Evolutionary conservation across 2,797 vertebrate species (phyloP), one percentile per base, ranked within the genome.

Genomic region (Coendou prehensilis): DNA sequence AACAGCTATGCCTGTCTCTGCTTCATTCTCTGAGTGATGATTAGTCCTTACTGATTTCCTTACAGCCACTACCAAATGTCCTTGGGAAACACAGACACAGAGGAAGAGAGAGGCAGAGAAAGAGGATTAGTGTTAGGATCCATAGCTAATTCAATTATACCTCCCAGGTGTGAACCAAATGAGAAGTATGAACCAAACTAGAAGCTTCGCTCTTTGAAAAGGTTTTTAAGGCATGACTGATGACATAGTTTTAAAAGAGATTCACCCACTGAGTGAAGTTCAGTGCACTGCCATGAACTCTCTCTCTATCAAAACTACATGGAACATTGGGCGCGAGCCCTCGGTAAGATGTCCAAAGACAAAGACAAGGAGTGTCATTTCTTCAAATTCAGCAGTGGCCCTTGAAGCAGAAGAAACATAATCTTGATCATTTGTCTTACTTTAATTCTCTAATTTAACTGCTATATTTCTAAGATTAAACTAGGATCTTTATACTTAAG

Each of bases 221-320:
- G 50, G 9, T 10, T 37, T 59, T 50, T 37, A 45, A 56, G 47
- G 64, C 50, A 5, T 90, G 81, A 89, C 17, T 30, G 76, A 71
- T 54, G 30, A 10, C 30, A 57, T 3, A 11, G 6, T 82, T 78
- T 81, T 33, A 37, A 76, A 69, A 84, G 45, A 64, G 71, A 63
- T n/a, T 5, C 33, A 20, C 83, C 61, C 61, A 13, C 64, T 59
- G 81, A 56, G 81, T 14, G 63, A 63, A 28, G 81, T 7, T 54
- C 37, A 52, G 50, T 0, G 54, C 30, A 9, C 78, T 56, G 73
- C 86, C 47, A 1, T 37, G 91, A 86, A 71, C 92, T 87, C 78
- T 67, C 26, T 57, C 41, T 85, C 2, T 86, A 69, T 89, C 71
- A 92, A 92, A 97, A 81, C 91, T 94, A 95, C 95, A 69, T n/a